These are phyloP conservation scores for Malurus melanocephalus DNA, from an alignment of 2,113 vertebrate genomes.

Conservation along the genomic window DNA sequence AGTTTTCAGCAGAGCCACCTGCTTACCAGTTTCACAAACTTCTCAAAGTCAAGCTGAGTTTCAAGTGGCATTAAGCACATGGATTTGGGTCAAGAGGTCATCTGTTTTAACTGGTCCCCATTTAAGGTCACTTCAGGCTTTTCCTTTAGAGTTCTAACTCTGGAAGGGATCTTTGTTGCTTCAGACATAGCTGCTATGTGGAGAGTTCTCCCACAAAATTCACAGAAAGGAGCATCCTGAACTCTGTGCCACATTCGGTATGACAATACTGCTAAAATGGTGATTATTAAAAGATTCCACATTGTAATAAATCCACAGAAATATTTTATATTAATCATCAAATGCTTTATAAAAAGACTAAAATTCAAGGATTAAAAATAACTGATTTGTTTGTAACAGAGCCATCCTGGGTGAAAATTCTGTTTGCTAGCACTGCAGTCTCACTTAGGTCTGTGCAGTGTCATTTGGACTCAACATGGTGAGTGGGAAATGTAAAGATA, in stretches of 20 bases:
- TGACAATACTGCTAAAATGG: neutral
- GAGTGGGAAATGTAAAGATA: neutral
- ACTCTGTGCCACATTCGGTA: neutral
- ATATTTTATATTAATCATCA: neutral
- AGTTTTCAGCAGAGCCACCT: neutral
- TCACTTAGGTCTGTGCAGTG: neutral
- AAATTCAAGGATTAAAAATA: neutral
- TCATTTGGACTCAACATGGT: neutral
- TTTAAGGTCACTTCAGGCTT: neutral
- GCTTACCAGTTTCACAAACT: neutral
- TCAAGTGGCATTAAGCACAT: neutral
- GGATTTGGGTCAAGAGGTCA: neutral
- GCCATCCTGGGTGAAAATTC: neutral
- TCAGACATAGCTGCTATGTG: neutral
- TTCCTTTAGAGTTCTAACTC: neutral
- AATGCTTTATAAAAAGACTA: neutral
- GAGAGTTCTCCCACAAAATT: neutral
- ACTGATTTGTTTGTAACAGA: neutral
- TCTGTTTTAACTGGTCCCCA: neutral
- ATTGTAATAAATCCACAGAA: neutral
- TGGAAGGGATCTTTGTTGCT: neutral
- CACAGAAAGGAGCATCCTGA: neutral
- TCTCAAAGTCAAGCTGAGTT: neutral
- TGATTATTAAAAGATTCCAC: neutral
- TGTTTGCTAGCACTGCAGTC: neutral